Conservation (phyloP, 2,797 vertebrate genomes). For the Eupleurogrammus muticus region DNA sequence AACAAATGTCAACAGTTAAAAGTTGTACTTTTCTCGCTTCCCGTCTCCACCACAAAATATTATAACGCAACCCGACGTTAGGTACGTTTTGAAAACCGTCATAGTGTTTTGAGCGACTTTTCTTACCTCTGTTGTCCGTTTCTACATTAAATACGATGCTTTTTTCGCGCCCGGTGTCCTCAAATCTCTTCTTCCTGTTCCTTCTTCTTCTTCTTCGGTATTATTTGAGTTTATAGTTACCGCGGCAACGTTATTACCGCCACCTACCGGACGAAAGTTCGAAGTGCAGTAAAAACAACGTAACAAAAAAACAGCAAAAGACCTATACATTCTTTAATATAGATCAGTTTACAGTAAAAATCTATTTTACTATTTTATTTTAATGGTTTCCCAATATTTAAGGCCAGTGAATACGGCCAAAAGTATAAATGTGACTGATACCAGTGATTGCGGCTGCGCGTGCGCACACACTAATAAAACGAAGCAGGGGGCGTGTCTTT, state of each 20-base stretch:
- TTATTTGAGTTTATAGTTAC: rapidly evolving
- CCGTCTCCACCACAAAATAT: rapidly evolving
- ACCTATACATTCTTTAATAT: too few species aligned
- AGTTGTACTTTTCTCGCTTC: rapidly evolving
- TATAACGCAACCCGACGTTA: rapidly evolving
- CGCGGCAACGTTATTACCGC: not conserved
- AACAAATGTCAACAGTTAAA: not conserved
- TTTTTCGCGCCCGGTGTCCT: constrained; percentile 35
- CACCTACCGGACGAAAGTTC: not conserved
- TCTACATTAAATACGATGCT: not conserved
- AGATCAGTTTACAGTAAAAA: too few species aligned
- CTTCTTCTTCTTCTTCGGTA: not conserved
- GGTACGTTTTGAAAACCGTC: rapidly evolving
- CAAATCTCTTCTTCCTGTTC: not conserved
- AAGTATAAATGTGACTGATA: too few species aligned
- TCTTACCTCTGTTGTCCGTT: constrained; percentile 28
- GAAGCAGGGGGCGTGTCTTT: too few species aligned
- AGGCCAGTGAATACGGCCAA: too few species aligned
- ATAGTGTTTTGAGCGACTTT: rapidly evolving
- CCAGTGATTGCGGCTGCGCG: too few species aligned
- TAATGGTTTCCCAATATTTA: too few species aligned
- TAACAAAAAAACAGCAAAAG: too few species aligned
- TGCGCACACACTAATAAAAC: too few species aligned
- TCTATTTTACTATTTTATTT: too few species aligned
- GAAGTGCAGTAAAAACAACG: not conserved